These are phyloP conservation scores for Nymphalis urticae DNA, from an alignment of 2,888 invertebrate species.

Conservation along the genomic window DNA sequence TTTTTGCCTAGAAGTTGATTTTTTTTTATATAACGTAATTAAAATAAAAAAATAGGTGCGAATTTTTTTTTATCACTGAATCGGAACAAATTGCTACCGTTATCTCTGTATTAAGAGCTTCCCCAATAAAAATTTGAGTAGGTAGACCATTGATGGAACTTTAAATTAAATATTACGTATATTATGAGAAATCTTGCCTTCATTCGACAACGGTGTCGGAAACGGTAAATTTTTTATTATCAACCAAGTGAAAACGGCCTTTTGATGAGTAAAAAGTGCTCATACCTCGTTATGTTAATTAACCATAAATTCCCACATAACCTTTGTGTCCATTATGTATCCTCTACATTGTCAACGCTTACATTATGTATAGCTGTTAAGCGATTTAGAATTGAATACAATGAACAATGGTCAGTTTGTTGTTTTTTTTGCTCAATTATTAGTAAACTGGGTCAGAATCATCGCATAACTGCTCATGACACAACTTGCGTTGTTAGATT, in stretches of 20 bases:
- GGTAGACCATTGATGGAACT: slow-evolving; percentile 34
- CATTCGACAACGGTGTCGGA: slow-evolving; percentile 44
- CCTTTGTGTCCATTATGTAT: slow-evolving; percentile 25
- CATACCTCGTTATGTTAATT: slow-evolving; percentile 35
- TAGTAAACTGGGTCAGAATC: slow-evolving; percentile 64
- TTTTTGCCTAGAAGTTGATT: slow-evolving; percentile 38
- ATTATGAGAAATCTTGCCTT: slow-evolving; percentile 40
- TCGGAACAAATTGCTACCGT: slow-evolving; percentile 30
- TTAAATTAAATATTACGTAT: slow-evolving; percentile 36
- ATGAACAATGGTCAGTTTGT: slow-evolving; percentile 53
- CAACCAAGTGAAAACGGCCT: slow-evolving; percentile 38
- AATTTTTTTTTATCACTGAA: slow-evolving; percentile 27
- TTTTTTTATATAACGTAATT: slow-evolving; percentile 29
- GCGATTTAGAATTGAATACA: slow-evolving; percentile 31
- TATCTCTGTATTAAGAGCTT: slow-evolving; percentile 26
- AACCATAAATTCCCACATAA: slow-evolving; percentile 23
- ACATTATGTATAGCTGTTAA: slow-evolving; percentile 26
- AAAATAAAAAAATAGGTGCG: slow-evolving; percentile 12
- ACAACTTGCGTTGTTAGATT: slow-evolving; percentile 59
- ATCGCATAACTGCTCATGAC: slow-evolving; percentile 73
- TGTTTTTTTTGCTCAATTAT: slow-evolving; percentile 58
- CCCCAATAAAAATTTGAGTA: slow-evolving; percentile 29
- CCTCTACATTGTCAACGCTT: slow-evolving; percentile 4
- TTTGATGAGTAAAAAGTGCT: slow-evolving; percentile 36
- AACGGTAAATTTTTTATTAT: slow-evolving; percentile 49